Base-by-base conservation (phyloP, 2,797 vertebrate species). In the Lacerta viridis region DNA sequence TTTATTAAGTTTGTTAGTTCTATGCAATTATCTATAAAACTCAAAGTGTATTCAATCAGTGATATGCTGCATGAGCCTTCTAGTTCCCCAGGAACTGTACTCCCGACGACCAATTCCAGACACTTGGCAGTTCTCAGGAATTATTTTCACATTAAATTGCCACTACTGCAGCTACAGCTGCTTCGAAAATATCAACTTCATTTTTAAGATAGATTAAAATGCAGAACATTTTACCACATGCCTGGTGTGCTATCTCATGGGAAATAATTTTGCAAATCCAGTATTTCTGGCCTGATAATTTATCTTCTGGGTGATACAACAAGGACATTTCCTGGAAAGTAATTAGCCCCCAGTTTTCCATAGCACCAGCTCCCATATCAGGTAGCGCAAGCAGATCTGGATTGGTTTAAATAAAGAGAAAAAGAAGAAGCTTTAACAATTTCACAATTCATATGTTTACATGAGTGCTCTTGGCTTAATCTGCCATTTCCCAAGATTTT, bases 291-390 rank as follows among this genome's bases (percentile, higher is more conserved):
- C 23, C 78, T 43, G 86, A 90, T 55, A 92, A 90, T 88, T 95
- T 90, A 11, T 96, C 91, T 10, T 88, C 90, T 33, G 95, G 95
- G 36, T 89, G 33, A 89, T 95, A 93, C 89, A 97, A 85, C 93
- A 98, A 2, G 4, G 86, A 69, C 20, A 85, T 36, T 91, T 98
- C 96, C 36, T 95, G 94, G 75, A 97, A 98, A 87, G 93, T 94
- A 68, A 98, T 80, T 23, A 98, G 94, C 25, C 97, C 97, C 97
- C 97, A 98, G 80, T 98, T 97, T 95, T 98, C 97, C 97, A 98
- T 97, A 72, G 95, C 97, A 89, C 61, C 91, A 33, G 86, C 86
- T 91, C 86, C 91, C 94, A 97, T 96, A 46, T 88, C 39, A 93
- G 97, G 97, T 83, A 98, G 83, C 50, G 97, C 97, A 43, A 98